These are phyloP conservation scores for Mythimna impura DNA, from an alignment of 2,888 invertebrate genomes.

Conservation along the genomic window DNA sequence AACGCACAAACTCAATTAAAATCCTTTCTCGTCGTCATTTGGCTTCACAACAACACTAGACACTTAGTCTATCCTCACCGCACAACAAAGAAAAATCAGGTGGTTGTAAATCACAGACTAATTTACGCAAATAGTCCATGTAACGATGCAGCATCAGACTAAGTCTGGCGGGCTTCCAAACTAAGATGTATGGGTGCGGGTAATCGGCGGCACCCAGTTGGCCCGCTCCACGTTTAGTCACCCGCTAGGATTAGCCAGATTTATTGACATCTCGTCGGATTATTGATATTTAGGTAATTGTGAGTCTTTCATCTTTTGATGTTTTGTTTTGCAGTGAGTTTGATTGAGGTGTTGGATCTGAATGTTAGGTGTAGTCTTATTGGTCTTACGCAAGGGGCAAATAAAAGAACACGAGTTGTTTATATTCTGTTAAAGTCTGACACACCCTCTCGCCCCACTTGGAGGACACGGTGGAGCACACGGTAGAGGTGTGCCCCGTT, in stretches of 20 bases:
- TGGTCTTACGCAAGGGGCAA: too few species aligned
- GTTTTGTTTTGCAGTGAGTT: conserved; percentile 10
- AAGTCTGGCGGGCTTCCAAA: conserved; percentile 61
- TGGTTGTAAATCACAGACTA: conserved; percentile 63
- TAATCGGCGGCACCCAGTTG: conserved; percentile 66
- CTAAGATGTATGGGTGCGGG: conserved; percentile 57
- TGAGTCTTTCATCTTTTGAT: conserved; percentile 45
- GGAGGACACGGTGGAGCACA: too few species aligned
- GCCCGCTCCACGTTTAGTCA: conserved; percentile 62
- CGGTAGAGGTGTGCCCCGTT: too few species aligned
- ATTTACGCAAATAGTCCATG: conserved; percentile 68
- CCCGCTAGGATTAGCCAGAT: conserved; percentile 57
- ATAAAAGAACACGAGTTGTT: too few species aligned
- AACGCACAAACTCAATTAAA: conserved; percentile 37
- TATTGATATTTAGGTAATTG: conserved; percentile 55
- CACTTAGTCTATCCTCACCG: conserved; percentile 52
- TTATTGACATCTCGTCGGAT: conserved; percentile 46
- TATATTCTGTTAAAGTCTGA: too few species aligned
- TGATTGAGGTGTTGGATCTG: background rate
- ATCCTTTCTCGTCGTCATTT: conserved; percentile 28
- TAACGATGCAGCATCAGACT: conserved; percentile 54
- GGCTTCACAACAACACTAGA: conserved; percentile 30
- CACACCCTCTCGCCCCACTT: too few species aligned
- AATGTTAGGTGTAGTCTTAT: background rate
- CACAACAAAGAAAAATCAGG: conserved; percentile 51